Base-by-base conservation (phyloP, 2,888 invertebrate species). In the Sesia bembeciformis region DNA sequence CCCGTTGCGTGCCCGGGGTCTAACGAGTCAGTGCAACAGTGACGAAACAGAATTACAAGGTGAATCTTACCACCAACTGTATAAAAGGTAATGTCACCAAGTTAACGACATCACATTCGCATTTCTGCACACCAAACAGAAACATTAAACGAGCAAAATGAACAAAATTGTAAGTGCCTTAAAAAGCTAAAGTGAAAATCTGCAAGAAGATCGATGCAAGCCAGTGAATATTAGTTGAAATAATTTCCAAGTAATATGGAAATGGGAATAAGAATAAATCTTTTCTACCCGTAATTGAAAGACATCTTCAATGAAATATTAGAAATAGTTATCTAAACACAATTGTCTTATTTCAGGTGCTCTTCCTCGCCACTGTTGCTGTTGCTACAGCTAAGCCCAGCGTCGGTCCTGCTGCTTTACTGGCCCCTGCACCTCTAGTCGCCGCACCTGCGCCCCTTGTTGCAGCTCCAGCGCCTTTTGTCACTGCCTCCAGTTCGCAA, bases 401-500 rank as follows among this genome's bases (percentile, higher is more conserved):
- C 62, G 52, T 75, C n/a, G 76, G 66, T 8, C 71, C 71, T 39
- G 76, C 76, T 6, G 91, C 91, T 3, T 43, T 69, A 3, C 89
- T 68, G 4, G 72, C 74, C 39, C 66, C 78, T 3, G 75, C 83
- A 3, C 79, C 84, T 0, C 62, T 81, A 0, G 65, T 70, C 4
- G 66, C 72, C 49, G 72, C 65, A 42, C 74, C 71, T 49, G 77
- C 70, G 5, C 76, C 68, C n/a, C 62, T 72, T 6, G 73, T 81
- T 7, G 80, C 76, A 59, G 86, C 81, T 38, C 85, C 86, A 2
- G 90, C 91, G 0, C 90, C 91, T 4, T 87, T 92, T 61, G 92
- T 93, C n/a, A 93, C 93, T 0, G 91, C 93, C 0, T 89, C 91
- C 65, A 93, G 93, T 76, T 92, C 92, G 6, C 92, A 93, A 74